Conservation (phyloP, 2,113 vertebrate species). For the Leptobrachium leishanense region DNA sequence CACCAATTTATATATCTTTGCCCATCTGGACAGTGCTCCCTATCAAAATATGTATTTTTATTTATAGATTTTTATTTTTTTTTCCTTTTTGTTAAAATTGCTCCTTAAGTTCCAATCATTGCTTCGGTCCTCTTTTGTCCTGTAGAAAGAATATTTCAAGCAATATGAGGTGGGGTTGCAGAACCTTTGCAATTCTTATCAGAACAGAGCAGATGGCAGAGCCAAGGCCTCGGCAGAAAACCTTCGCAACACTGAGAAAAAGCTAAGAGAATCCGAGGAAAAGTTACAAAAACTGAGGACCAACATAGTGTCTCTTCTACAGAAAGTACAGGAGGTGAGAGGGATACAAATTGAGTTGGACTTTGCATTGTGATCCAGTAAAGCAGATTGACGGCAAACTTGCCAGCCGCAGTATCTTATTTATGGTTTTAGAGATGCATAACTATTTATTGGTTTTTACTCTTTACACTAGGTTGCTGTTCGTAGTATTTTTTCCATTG, state of each 20-base stretch:
- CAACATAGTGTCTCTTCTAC: conserved; percentile 92
- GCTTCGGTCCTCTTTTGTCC: not conserved
- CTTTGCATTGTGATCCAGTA: not conserved
- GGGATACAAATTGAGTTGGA: not conserved
- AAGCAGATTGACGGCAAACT: not conserved
- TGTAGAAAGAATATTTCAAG: conserved; percentile 95
- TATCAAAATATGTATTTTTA: too few relatives aligned
- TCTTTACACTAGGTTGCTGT: too few relatives aligned
- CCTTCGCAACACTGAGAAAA: conserved; percentile 76
- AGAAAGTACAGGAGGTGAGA: conserved; percentile 95
- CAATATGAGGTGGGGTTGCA: conserved; percentile 94
- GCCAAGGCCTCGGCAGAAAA: conserved; percentile 90
- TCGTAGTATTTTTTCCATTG: too few relatives aligned
- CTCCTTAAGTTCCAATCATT: too few relatives aligned
- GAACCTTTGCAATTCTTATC: conserved; percentile 93
- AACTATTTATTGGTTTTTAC: not conserved
- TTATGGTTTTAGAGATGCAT: not conserved
- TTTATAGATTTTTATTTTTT: too few relatives aligned
- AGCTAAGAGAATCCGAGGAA: conserved; percentile 86
- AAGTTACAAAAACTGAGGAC: conserved; percentile 93
- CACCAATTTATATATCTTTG: too few relatives aligned
- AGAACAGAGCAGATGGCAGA: conserved; percentile 85
- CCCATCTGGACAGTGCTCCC: too few relatives aligned
- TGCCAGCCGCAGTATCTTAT: not conserved
- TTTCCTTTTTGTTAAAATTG: too few relatives aligned